Evolutionary conservation across 2,113 vertebrate species (phyloP).

Genomic region (Toxostoma redivivum): DNA sequence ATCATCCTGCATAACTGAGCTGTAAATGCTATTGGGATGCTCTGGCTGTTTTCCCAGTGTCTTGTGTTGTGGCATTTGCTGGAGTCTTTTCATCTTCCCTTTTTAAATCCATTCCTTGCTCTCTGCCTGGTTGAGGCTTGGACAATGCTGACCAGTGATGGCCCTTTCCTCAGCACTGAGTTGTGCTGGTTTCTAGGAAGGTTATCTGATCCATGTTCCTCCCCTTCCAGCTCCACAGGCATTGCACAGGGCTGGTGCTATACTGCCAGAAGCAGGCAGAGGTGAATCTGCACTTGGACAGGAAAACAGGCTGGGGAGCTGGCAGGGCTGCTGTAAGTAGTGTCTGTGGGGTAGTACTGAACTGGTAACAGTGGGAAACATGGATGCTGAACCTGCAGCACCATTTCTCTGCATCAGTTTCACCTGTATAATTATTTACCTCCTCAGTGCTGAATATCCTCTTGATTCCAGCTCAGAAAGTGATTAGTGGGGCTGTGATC

Average conservation of each 20-base stretch:
- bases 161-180: neutral
- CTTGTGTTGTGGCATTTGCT: neutral
- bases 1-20: neutral
- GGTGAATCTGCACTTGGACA: fast-evolving
- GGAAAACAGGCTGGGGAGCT: neutral
- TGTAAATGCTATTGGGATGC: neutral
- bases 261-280: neutral
- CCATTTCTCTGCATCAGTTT: neutral
- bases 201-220: neutral
- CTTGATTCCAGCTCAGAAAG: neutral
- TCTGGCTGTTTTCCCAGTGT: neutral
- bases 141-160: fast-evolving
- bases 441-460: neutral
- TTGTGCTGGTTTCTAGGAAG: neutral
- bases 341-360: neutral
- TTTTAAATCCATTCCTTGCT: neutral
- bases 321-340: neutral
- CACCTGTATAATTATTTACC: neutral
- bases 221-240: neutral
- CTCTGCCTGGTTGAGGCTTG: neutral
- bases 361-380: fast-evolving
- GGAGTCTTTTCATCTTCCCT: neutral
- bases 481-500: neutral
- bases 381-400: neutral
- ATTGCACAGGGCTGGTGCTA: neutral